Percentiles rank a stretch among this genome's conserved stretches.
Evolutionary conservation across 2,797 vertebrate species (phyloP).

Genomic region (Oceanodroma leucorhoa): DNA sequence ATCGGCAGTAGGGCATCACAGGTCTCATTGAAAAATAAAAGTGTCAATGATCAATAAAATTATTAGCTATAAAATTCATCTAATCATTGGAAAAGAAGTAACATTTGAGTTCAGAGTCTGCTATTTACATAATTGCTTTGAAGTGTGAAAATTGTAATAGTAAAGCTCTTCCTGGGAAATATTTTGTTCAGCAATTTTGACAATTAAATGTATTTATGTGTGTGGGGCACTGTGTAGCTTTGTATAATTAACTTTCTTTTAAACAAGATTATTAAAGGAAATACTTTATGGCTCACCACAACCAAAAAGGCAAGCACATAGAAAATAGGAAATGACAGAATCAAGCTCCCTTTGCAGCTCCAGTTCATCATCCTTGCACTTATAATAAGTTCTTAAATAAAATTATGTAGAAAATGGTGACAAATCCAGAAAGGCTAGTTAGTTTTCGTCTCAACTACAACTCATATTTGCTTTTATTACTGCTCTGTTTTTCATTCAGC

Average conservation of each 20-base stretch:
- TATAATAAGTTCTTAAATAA: not conserved
- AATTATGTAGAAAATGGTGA: not conserved
- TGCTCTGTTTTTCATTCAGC: not conserved
- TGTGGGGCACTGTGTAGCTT: not conserved
- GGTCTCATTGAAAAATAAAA: not conserved
- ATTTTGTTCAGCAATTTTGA: not conserved
- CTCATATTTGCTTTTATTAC: not conserved
- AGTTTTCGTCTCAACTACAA: not conserved
- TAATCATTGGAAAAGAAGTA: not conserved
- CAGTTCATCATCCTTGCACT: not conserved
- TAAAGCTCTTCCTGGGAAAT: not conserved
- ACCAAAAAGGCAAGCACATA: not conserved
- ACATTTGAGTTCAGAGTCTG: not conserved
- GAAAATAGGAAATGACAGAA: not conserved
- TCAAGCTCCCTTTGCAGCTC: not conserved
- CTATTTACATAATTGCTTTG: not conserved
- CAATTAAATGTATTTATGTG: not conserved
- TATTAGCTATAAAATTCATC: not conserved
- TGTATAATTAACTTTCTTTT: slow-evolving; percentile 5
- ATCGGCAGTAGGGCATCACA: not conserved
- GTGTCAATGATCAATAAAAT: not conserved
- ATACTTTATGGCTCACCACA: not conserved
- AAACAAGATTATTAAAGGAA: not conserved
- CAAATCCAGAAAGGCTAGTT: not conserved
- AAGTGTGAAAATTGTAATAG: not conserved